Evolutionary conservation across 1,140 invertebrate genomes (phyloP).

Genomic region (Kradibia gibbosae): DNA sequence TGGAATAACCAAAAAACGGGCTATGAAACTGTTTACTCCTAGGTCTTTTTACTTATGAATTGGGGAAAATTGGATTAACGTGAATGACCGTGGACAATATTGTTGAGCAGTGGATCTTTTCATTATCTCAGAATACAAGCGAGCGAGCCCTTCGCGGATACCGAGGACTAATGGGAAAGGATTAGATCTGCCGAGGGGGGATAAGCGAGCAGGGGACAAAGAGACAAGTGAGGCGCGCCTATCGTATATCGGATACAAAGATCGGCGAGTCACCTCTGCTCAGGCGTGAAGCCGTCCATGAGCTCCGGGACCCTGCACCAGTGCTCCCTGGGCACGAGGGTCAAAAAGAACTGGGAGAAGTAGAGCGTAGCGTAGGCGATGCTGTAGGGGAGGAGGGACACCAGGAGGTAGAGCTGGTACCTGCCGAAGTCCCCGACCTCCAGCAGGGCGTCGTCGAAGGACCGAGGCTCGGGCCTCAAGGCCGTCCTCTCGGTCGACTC

Average conservation of each 20-base stretch:
- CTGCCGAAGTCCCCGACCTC: conserved; percentile 74
- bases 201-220: too few relatives aligned
- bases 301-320: conserved; percentile 68
- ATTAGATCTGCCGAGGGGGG: too few relatives aligned
- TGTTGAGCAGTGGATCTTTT: too few relatives aligned
- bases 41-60: too few relatives aligned
- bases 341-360: conserved; percentile 71
- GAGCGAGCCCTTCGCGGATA: too few relatives aligned
- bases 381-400: conserved; percentile 66
- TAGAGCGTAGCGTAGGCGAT: conserved; percentile 66
- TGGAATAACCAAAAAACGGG: not conserved
- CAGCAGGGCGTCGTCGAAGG: conserved; percentile 73
- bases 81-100: too few relatives aligned
- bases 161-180: too few relatives aligned
- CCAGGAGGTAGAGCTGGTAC: conserved; percentile 73
- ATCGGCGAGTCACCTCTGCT: conserved; percentile 57
- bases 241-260: not conserved
- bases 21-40: too few relatives aligned
- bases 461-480: conserved; percentile 62
- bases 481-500: conserved; percentile 59
- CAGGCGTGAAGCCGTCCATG: conserved; percentile 56
- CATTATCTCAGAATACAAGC: too few relatives aligned
- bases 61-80: too few relatives aligned
- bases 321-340: conserved; percentile 67
- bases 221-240: too few relatives aligned